Conservation (phyloP, 2,888 invertebrate genomes). For the Drepanosiphum platanoidis region DNA sequence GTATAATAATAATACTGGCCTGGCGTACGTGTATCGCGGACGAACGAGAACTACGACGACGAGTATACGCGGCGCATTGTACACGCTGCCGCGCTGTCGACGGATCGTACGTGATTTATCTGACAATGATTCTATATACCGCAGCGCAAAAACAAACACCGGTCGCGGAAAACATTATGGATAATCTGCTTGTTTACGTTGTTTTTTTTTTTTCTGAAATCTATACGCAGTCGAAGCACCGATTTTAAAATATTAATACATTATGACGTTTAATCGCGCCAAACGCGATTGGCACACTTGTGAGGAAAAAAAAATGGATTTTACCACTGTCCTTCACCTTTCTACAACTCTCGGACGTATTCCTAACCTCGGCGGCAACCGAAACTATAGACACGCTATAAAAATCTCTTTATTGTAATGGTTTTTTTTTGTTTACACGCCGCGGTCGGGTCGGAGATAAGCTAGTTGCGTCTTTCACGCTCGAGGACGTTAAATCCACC, state of each 20-base stretch:
- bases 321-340: slow-evolving; percentile 35
- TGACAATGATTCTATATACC: slow-evolving; percentile 13
- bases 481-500: too few species aligned
- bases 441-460: too few species aligned
- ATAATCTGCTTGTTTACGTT: too few species aligned
- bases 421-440: too few species aligned
- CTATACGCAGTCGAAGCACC: neutral
- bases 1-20: too few species aligned
- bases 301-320: neutral
- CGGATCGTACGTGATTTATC: slow-evolving; percentile 36
- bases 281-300: slow-evolving; percentile 1
- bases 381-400: too few species aligned
- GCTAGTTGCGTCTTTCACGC: too few species aligned
- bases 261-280: neutral
- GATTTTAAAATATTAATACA: neutral
- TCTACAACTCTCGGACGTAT: neutral
- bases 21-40: neutral
- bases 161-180: neutral
- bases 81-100: neutral
- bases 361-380: too few species aligned
- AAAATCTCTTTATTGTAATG: too few species aligned
- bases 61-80: too few species aligned
- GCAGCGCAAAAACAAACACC: neutral
- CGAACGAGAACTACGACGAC: neutral
- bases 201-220: too few species aligned